Evolutionary conservation across 2,797 vertebrate species (phyloP).

Genomic region (Lycodopsis pacificus): DNA sequence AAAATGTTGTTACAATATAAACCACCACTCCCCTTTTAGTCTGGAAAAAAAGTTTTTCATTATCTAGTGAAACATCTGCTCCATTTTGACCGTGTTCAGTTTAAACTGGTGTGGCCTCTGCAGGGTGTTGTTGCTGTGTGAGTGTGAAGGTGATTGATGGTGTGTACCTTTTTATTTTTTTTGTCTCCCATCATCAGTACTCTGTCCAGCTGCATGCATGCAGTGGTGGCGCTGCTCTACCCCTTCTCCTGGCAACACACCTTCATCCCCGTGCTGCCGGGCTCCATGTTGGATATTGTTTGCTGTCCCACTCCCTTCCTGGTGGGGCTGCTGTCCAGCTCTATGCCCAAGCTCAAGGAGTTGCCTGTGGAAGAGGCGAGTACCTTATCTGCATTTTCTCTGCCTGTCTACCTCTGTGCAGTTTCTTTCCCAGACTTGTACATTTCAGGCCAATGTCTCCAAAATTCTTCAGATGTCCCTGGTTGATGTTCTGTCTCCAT

Average conservation of each 20-base stretch:
- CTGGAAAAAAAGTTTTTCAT: slow-evolving; percentile 13
- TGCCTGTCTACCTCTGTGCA: background rate
- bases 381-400: background rate
- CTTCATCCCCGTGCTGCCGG: slow-evolving; percentile 97
- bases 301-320: slow-evolving; percentile 99
- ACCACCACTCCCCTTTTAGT: slow-evolving; percentile 26
- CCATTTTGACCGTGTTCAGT: slow-evolving; percentile 43
- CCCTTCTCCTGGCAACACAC: slow-evolving; percentile 99
- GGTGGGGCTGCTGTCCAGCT: slow-evolving; percentile 96
- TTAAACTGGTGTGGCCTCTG: slow-evolving; percentile 47
- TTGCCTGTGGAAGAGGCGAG: slow-evolving; percentile 97
- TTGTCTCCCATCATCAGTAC: slow-evolving; percentile 84
- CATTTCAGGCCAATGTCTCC: background rate
- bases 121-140: slow-evolving; percentile 14
- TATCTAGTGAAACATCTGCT: slow-evolving; percentile 59
- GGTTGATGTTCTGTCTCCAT: background rate
- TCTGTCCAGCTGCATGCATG: slow-evolving; percentile 95
- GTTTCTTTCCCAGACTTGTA: background rate
- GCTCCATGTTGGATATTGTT: slow-evolving; percentile 98
- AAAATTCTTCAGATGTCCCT: background rate
- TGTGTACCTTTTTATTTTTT: slow-evolving; percentile 2
- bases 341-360: slow-evolving; percentile 96
- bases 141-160: slow-evolving; percentile 26
- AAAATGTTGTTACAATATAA: slow-evolving; percentile 14
- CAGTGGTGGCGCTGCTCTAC: slow-evolving; percentile 97